Conservation (phyloP, 1,140 invertebrate species). For the Drosophila parabipectinata region DNA sequence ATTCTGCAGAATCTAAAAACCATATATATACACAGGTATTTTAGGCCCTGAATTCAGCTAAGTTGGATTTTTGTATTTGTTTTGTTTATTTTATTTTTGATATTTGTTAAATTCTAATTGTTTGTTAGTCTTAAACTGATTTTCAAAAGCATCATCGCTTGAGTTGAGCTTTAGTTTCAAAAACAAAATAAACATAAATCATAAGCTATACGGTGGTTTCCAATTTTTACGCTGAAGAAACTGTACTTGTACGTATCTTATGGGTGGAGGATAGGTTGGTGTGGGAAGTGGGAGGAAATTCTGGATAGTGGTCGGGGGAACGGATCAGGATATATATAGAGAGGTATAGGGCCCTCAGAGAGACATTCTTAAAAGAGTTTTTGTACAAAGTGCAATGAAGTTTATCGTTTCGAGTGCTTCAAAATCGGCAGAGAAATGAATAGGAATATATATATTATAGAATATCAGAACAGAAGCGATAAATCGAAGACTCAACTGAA, state of each 20-base stretch:
- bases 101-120: slow-evolving; percentile 1
- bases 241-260: slow-evolving; percentile 50
- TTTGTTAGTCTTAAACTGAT: slow-evolving; percentile 48
- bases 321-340: slow-evolving; percentile 23
- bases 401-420: slow-evolving; percentile 65
- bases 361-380: slow-evolving; percentile 27
- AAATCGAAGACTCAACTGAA: slow-evolving; percentile 50
- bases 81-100: slow-evolving; percentile 57
- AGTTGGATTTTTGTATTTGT: slow-evolving; percentile 47
- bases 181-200: slow-evolving; percentile 58
- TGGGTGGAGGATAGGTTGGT: slow-evolving; percentile 1
- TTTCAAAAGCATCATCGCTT: slow-evolving; percentile 55
- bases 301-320: background rate
- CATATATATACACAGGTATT: slow-evolving; percentile 83
- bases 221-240: slow-evolving; percentile 36
- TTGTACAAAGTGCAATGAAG: slow-evolving; percentile 71
- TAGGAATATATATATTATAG: slow-evolving; percentile 34
- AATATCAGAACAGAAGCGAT: slow-evolving; percentile 43
- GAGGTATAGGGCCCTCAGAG: slow-evolving; percentile 38
- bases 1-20: slow-evolving; percentile 97
- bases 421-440: slow-evolving; percentile 65
- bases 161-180: slow-evolving; percentile 42
- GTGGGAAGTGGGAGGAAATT: background rate
- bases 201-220: slow-evolving; percentile 47
- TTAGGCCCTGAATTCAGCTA: slow-evolving; percentile 77